These are phyloP conservation scores for Gila robusta DNA, from an alignment of 2,797 vertebrate genomes.

Conservation along the genomic window DNA sequence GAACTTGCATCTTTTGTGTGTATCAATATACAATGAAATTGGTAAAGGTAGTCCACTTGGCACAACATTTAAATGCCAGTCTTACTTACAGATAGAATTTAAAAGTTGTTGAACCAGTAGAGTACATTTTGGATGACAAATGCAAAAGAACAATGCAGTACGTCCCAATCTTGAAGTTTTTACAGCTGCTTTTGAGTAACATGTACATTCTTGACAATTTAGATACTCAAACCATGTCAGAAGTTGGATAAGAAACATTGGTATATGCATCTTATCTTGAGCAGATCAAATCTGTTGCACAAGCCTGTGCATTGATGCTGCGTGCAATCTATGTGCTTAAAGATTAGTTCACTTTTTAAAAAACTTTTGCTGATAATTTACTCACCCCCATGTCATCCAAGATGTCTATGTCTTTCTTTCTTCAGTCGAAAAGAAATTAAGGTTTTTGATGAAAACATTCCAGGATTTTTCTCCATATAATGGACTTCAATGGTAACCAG, in stretches of 20 bases:
- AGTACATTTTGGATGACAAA: conserved; percentile 37
- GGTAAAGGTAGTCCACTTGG: conserved; percentile 25
- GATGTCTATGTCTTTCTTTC: too few relatives aligned
- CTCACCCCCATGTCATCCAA: too few relatives aligned
- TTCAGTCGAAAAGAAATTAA: too few relatives aligned
- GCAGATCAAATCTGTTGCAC: neutral
- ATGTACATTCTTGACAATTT: neutral
- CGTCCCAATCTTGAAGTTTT: conserved; percentile 26
- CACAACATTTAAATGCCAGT: conserved; percentile 27
- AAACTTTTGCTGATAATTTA: too few relatives aligned
- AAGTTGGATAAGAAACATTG: too few relatives aligned
- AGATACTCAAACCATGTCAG: too few relatives aligned
- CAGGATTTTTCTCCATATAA: too few relatives aligned
- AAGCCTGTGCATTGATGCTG: neutral
- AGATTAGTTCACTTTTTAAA: too few relatives aligned
- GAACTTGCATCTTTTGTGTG: conserved; percentile 26
- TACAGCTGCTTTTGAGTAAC: conserved; percentile 25
- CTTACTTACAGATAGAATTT: conserved; percentile 49
- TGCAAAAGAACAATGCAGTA: conserved; percentile 27
- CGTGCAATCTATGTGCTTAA: neutral
- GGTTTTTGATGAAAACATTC: too few relatives aligned
- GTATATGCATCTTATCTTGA: neutral
- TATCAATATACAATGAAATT: conserved; percentile 5
- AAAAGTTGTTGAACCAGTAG: neutral
- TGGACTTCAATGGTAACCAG: too few relatives aligned